These are phyloP conservation scores for Parnassius glacialis DNA, from an alignment of 2,888 invertebrate species.

Conservation along the genomic window DNA sequence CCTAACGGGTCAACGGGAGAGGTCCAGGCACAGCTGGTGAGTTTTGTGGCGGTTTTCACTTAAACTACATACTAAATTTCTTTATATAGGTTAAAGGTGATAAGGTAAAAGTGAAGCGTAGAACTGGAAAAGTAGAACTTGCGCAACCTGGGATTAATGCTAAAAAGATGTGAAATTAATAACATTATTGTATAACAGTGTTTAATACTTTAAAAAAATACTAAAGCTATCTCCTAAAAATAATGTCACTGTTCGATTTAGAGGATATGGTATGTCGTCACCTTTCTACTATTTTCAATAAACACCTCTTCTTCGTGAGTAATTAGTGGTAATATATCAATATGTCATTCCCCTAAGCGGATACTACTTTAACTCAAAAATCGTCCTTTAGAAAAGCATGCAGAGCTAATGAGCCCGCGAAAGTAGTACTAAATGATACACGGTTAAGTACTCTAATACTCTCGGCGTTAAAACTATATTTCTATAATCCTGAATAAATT, in stretches of 20 bases:
- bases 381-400: slow-evolving; percentile 39
- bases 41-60: too few relatives aligned
- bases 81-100: too few relatives aligned
- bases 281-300: slow-evolving; percentile 72
- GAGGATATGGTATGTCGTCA: slow-evolving; percentile 65
- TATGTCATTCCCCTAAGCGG: slow-evolving; percentile 53
- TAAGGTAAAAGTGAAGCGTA: too few relatives aligned
- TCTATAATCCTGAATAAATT: background rate
- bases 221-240: slow-evolving; percentile 21
- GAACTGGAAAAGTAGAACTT: too few relatives aligned
- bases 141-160: too few relatives aligned
- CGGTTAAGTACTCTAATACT: background rate
- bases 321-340: slow-evolving; percentile 77
- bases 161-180: too few relatives aligned
- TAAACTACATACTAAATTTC: too few relatives aligned
- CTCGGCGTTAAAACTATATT: slow-evolving; percentile 2
- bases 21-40: too few relatives aligned
- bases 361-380: slow-evolving; percentile 46
- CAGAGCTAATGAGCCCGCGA: slow-evolving; percentile 62
- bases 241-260: slow-evolving; percentile 35
- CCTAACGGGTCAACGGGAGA: too few relatives aligned
- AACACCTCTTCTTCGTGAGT: slow-evolving; percentile 70
- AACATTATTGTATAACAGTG: too few relatives aligned
- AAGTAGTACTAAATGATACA: slow-evolving; percentile 43
- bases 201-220: background rate